Conservation (phyloP, 2,113 vertebrate genomes). For the Polypterus senegalus region DNA sequence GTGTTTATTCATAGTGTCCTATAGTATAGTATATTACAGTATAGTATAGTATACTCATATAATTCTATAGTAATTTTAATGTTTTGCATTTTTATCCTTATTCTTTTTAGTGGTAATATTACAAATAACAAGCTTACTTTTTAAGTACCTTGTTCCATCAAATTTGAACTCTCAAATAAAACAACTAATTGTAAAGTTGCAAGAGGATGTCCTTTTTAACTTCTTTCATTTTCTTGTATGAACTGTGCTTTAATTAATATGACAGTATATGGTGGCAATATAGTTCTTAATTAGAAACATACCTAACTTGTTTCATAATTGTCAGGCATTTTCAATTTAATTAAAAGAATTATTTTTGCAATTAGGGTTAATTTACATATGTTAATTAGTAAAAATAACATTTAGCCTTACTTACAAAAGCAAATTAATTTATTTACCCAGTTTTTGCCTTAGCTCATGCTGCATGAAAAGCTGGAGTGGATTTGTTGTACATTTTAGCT, state of each 20-base stretch:
- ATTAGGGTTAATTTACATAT: slow-evolving; percentile 19
- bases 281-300: slow-evolving; percentile 38
- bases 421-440: slow-evolving; percentile 4
- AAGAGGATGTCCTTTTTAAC: slow-evolving; percentile 2
- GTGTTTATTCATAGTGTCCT: no score
- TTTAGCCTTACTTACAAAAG: slow-evolving; percentile 16
- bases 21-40: no score
- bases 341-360: slow-evolving; percentile 26
- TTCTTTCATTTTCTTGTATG: slow-evolving; percentile 8
- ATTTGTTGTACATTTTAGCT: no score
- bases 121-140: no score
- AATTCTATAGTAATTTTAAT: no score
- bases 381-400: slow-evolving; percentile 18
- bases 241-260: slow-evolving; percentile 36
- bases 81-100: no score
- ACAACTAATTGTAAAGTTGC: background rate
- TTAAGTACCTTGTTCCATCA: no score
- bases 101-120: no score
- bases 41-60: no score
- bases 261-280: slow-evolving; percentile 33
- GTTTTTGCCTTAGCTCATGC: no score
- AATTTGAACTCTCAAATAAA: no score
- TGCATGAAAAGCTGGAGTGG: no score
- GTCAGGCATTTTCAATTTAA: slow-evolving; percentile 29
- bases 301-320: slow-evolving; percentile 23